phyloP scores from a whole-genome alignment of 2,888 invertebrate genomes.

The Tetranychus truncatus region DNA sequence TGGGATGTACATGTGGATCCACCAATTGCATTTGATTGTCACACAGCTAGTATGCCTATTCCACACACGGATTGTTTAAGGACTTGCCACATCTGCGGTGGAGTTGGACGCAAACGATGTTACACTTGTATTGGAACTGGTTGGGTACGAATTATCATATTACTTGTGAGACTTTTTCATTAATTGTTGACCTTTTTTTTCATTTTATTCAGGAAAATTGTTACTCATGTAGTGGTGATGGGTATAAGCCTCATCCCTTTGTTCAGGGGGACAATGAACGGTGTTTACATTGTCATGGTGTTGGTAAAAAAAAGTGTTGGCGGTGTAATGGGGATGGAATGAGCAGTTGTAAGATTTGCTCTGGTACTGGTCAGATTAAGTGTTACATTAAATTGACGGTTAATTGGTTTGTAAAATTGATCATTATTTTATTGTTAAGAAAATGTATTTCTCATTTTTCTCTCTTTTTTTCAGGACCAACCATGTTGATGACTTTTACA shows the following conservation, averaged over 20 bases:
- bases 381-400: constrained; percentile 37
- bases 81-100: constrained; percentile 35
- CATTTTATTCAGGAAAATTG: constrained; percentile 24
- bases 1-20: constrained; percentile 37
- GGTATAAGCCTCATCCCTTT: constrained; percentile 22
- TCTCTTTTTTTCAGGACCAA: constrained; percentile 34
- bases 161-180: neutral
- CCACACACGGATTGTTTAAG: constrained; percentile 39
- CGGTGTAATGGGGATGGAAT: constrained; percentile 36
- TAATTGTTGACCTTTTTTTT: neutral
- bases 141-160: constrained; percentile 30
- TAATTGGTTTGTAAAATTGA: constrained; percentile 30
- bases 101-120: constrained; percentile 32
- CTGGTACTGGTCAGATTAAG: constrained; percentile 35
- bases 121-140: constrained; percentile 36
- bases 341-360: constrained; percentile 34
- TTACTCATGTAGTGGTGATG: constrained; percentile 27
- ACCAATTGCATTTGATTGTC: constrained; percentile 34
- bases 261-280: constrained; percentile 27
- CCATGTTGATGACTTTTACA: constrained; percentile 37
- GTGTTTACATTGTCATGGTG: constrained; percentile 37
- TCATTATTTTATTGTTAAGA: neutral
- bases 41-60: constrained; percentile 36
- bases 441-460: neutral
- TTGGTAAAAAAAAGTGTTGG: constrained; percentile 34